Evolutionary conservation across 2,797 vertebrate species (phyloP), one percentile per base, ranked within the genome.

Genomic region (Enteromius paludinosus): DNA sequence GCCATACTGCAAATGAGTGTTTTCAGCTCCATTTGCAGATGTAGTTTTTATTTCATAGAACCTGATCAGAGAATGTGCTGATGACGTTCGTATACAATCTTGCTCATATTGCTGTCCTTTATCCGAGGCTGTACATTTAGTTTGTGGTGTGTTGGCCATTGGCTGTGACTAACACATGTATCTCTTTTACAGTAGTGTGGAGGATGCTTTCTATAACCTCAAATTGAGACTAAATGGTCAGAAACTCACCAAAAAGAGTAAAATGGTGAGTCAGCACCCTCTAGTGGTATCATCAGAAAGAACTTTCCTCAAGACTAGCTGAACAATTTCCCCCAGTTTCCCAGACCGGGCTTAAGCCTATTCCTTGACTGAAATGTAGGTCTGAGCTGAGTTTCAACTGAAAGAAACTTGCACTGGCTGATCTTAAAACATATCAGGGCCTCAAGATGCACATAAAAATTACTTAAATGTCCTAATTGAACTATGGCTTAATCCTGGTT

Each of bases 181-280:
- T 84, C 25, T 83, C 25, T 82, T 76, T 79, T 35, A 59, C 91
- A 99, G 98, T 92, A 97, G 97, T 96, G 92, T 98, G 86, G 98
- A 99, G 90, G 97, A 98, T 74, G 95, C 96, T 17, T 98, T 99
- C 93, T 99, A 99, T 89, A 91, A 91, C 87, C 94, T 92, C 89
- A 96, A 95, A 78, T 96, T 99, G 86, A 91, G 96, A 86, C 92
- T 99, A 80, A 99, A 99, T 14, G 98, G 97, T 89, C 96, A 96
- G 83, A 97, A 94, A 79, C 93, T 99, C 0, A 94, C 96, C 90
- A 99, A 99, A 94, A 99, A 99, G 92, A 98, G 97, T 89, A 98
- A 96, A 96, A 90, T 94, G 86, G 98, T 99, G 89, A 94, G 96
- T 89, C 5, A 7, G 30, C 18, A 7, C 65, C 38, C 73, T 25